Evolutionary conservation across 2,797 vertebrate species (phyloP).

Genomic region (Sebastes vulpes): DNA sequence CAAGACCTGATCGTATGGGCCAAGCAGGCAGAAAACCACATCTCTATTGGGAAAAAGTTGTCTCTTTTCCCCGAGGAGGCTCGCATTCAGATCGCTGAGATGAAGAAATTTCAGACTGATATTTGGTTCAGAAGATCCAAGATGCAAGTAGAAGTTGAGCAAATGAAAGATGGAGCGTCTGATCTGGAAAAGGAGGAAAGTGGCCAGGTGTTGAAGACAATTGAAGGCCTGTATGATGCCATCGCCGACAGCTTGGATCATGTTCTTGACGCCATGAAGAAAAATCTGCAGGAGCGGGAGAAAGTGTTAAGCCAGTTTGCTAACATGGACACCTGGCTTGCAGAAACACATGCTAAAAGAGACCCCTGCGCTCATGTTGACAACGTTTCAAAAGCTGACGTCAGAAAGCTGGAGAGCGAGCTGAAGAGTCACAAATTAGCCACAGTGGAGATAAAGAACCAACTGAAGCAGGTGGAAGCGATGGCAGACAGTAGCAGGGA

Average conservation of each 20-base stretch:
- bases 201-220: constrained; percentile 74
- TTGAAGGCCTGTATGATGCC: constrained; percentile 85
- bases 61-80: constrained; percentile 89
- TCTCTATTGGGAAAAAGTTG: constrained; percentile 72
- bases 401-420: constrained; percentile 78
- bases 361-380: constrained; percentile 58
- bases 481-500: constrained; percentile 76
- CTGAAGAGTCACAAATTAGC: constrained; percentile 71
- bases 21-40: constrained; percentile 80
- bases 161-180: constrained; percentile 70
- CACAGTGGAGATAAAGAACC: constrained; percentile 80
- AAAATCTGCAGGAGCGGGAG: constrained; percentile 83
- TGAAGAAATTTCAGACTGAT: constrained; percentile 83
- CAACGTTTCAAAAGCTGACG: constrained; percentile 63
- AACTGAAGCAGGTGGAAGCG: constrained; percentile 73
- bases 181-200: constrained; percentile 68
- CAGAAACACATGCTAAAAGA: constrained; percentile 69
- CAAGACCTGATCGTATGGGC: constrained; percentile 87
- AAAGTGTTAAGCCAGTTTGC: constrained; percentile 82
- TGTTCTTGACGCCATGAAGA: constrained; percentile 85
- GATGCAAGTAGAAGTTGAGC: constrained; percentile 77
- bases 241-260: constrained; percentile 82
- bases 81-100: constrained; percentile 85
- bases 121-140: constrained; percentile 80
- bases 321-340: constrained; percentile 84